A percentile compares a stretch with the other conserved stretches of the same genome.
These are phyloP conservation scores for Micromussa lordhowensis DNA, from an alignment of 92 coral and sea anemone genomes.

Conservation along the genomic window DNA sequence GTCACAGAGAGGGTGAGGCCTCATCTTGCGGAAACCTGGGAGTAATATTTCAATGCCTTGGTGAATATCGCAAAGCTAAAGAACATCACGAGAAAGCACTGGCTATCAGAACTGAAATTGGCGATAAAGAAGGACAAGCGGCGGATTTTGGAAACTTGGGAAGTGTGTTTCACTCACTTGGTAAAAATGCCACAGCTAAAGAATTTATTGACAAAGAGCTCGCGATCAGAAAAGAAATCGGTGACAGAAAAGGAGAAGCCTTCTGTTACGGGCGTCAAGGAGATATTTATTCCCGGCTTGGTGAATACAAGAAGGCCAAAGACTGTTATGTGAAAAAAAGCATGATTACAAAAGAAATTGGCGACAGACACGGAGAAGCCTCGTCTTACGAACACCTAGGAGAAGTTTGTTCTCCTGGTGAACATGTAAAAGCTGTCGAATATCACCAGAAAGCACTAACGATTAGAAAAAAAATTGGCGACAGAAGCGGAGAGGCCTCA, in stretches of 20 bases:
- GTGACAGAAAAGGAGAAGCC: slow-evolving; percentile 4
- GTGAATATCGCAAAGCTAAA: neutral
- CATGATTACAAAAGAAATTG: neutral
- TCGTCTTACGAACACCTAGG: neutral
- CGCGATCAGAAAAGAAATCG: neutral
- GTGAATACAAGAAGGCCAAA: neutral
- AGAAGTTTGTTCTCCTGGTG: too few species aligned
- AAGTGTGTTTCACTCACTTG: neutral
- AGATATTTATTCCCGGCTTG: neutral
- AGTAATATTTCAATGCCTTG: neutral
- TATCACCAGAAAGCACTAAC: neutral
- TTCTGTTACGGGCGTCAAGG: neutral
- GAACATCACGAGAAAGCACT: slow-evolving; percentile 1
- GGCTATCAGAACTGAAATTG: neutral
- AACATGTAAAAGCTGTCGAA: neutral
- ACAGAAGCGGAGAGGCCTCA: too few species aligned
- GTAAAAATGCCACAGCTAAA: neutral
- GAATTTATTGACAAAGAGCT: neutral
- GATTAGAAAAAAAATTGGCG: neutral
- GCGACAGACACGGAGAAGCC: neutral
- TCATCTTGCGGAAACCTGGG: neutral
- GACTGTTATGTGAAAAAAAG: neutral
- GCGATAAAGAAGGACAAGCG: neutral
- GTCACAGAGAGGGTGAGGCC: too few species aligned
- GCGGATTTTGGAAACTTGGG: neutral